These are phyloP conservation scores for Leptinotarsa tumamoca DNA, from an alignment of 2,888 invertebrate species.

Conservation along the genomic window DNA sequence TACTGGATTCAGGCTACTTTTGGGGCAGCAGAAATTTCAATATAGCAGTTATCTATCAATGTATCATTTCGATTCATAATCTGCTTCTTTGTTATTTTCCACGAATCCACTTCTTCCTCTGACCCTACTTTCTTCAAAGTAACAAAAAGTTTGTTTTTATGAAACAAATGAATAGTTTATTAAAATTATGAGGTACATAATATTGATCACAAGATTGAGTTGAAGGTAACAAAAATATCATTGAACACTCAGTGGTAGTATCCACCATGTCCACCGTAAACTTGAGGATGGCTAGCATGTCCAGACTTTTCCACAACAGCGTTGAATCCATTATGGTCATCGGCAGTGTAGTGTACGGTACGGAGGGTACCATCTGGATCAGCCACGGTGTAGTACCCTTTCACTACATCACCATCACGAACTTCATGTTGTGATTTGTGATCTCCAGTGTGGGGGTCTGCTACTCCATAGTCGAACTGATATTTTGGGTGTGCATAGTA, in stretches of 20 bases:
- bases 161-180: neutral
- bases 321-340: constrained; percentile 69
- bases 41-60: too few relatives aligned
- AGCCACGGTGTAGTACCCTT: constrained; percentile 67
- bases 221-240: constrained; percentile 3
- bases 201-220: constrained; percentile 27
- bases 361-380: constrained; percentile 70
- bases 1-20: too few relatives aligned
- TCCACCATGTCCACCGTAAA: constrained; percentile 26
- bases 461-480: constrained; percentile 69
- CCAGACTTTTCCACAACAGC: constrained; percentile 62
- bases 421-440: constrained; percentile 66
- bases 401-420: constrained; percentile 69
- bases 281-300: constrained; percentile 66
- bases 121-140: neutral
- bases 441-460: constrained; percentile 72
- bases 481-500: constrained; percentile 70
- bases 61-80: too few relatives aligned
- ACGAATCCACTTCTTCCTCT: too few relatives aligned
- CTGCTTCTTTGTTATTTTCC: too few relatives aligned
- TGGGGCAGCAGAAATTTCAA: too few relatives aligned
- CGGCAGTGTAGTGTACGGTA: constrained; percentile 70
- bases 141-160: neutral
- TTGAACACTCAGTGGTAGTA: constrained; percentile 24
- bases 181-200: constrained; percentile 22